phyloP scores from a whole-genome alignment of 2,113 vertebrate species.

The Pterocles gutturalis region DNA sequence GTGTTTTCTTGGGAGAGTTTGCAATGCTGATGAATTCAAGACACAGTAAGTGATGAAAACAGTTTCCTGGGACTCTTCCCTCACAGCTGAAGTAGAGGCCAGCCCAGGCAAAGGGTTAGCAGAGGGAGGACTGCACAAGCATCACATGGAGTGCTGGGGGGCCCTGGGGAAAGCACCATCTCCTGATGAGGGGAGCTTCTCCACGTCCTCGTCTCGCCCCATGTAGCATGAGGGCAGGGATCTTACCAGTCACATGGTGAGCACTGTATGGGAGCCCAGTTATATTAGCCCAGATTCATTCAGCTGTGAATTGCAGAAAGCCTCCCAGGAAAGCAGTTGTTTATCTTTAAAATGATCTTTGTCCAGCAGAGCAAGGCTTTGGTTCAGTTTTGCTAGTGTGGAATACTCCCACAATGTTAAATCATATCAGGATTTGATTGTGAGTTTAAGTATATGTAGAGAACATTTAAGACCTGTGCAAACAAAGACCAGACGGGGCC shows the following conservation, averaged over 20 bases:
- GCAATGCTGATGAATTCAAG: neutral
- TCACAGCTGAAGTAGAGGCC: neutral
- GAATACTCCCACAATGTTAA: conserved; percentile 7
- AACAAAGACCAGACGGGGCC: conserved; percentile 2
- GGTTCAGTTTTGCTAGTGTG: neutral
- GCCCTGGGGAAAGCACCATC: neutral
- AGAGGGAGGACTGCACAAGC: neutral
- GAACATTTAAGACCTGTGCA: neutral
- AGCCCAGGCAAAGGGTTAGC: neutral
- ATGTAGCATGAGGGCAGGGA: neutral
- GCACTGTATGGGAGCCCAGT: neutral
- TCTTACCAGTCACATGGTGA: neutral
- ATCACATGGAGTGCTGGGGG: neutral
- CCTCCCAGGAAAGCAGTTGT: neutral
- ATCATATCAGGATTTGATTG: neutral
- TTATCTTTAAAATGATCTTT: neutral
- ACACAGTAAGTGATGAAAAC: neutral
- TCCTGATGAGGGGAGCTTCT: neutral
- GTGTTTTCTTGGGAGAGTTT: neutral
- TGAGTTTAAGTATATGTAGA: neutral
- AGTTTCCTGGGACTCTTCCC: neutral
- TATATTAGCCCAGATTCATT: neutral
- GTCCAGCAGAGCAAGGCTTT: neutral
- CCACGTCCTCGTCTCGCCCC: neutral
- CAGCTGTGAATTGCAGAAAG: neutral